Conservation (phyloP, 2,888 invertebrate species). For the Xanthorhoe spadicearia region DNA sequence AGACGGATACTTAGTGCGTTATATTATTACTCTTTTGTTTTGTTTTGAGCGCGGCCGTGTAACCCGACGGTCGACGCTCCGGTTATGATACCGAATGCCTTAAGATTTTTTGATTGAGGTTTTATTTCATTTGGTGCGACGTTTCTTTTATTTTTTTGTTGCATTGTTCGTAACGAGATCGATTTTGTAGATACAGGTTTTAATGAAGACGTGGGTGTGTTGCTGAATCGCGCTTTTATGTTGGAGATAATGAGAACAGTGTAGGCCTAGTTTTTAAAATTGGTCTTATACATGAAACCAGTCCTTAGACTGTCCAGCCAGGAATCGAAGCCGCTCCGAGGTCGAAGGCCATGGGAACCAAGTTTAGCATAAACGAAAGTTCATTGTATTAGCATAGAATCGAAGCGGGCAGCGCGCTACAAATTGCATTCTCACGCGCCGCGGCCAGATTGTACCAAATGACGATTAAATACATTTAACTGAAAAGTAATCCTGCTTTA, state of each 20-base stretch:
- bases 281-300: not conserved
- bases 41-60: slow-evolving; percentile 72
- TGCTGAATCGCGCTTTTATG: slow-evolving; percentile 55
- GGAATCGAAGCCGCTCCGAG: not conserved
- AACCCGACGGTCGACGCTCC: slow-evolving; percentile 78
- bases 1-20: slow-evolving; percentile 83
- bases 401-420: slow-evolving; percentile 63
- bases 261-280: too few relatives aligned
- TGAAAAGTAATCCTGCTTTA: too few relatives aligned
- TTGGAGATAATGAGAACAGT: slow-evolving; percentile 44
- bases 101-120: slow-evolving; percentile 83
- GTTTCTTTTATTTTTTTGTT: slow-evolving; percentile 81
- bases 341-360: slow-evolving; percentile 43
- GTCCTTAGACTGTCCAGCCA: not conserved
- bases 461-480: not conserved
- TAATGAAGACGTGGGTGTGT: slow-evolving; percentile 83
- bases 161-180: slow-evolving; percentile 83
- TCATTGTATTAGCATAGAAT: slow-evolving; percentile 75
- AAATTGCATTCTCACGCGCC: slow-evolving; percentile 74
- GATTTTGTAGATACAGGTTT: slow-evolving; percentile 78
- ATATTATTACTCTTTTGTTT: slow-evolving; percentile 81
- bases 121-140: slow-evolving; percentile 80
- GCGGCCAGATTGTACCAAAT: slow-evolving; percentile 15
- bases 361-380: slow-evolving; percentile 58
- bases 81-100: slow-evolving; percentile 82